phyloP scores from a whole-genome alignment of 2,888 invertebrate species.

The Gerris lacustris region DNA sequence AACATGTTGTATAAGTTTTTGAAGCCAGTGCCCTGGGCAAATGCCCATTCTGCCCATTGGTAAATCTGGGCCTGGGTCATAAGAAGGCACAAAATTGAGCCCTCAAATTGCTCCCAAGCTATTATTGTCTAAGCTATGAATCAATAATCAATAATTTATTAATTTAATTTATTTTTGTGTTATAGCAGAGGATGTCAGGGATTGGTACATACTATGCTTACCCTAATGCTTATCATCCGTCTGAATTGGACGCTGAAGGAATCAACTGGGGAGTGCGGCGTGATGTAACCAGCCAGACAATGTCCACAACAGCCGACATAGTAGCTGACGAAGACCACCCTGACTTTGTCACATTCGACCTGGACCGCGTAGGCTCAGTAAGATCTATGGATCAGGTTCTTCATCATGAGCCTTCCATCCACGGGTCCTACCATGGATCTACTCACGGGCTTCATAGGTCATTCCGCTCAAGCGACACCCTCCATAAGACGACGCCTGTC shows the following conservation, averaged over 20 bases:
- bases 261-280: constrained; percentile 39
- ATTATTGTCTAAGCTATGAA: no score
- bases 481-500: constrained; percentile 40
- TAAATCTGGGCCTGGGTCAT: no score
- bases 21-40: no score
- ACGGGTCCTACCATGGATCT: background rate
- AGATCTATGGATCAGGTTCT: constrained; percentile 18
- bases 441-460: constrained; percentile 31
- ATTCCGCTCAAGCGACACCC: constrained; percentile 39
- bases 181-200: background rate
- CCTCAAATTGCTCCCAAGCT: no score
- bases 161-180: background rate
- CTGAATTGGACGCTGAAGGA: constrained; percentile 23
- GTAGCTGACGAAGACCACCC: constrained; percentile 48
- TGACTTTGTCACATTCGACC: constrained; percentile 58
- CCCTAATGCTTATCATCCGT: constrained; percentile 24
- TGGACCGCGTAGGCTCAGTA: constrained; percentile 44
- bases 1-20: no score
- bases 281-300: constrained; percentile 55
- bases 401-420: background rate
- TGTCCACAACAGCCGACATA: constrained; percentile 52
- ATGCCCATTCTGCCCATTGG: no score
- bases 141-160: no score
- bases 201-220: constrained; percentile 26
- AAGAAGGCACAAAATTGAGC: no score